Base-by-base conservation (phyloP, 2,113 vertebrate genomes). In the Odobenus rosmarus region DNA sequence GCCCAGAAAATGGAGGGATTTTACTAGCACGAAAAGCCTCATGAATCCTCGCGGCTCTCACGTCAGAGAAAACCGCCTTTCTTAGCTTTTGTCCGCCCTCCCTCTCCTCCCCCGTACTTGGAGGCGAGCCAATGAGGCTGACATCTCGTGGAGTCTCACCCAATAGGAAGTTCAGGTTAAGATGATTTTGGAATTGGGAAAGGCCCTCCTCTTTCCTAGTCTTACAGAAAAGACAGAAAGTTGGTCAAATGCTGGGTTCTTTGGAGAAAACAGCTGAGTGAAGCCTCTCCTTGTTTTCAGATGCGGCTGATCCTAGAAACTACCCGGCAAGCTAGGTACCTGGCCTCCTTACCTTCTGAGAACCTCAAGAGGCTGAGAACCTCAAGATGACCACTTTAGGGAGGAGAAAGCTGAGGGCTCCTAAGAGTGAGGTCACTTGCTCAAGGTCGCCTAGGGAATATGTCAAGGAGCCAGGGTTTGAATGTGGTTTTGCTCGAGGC, bases 11-110 rank as follows among this genome's bases (percentile, higher is more conserved):
- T 0, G 15, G 5, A 90, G 26, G 26, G 42, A 72, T 55, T 91
- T 77, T 83, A 69, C 77, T 12, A n/a, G 91, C 67, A 87, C 67
- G 42, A 33, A 93, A 91, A 82, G 91, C 76, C 81, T 90, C 57
- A 6, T 9, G 88, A 82, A 74, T 69, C 57, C 5, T 53, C n/a
- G 31, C 0, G 4, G 36, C 39, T 62, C 26, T 82, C 16, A 18
- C 0, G 2, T 39, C 61, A 15, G 24, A 24, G 42, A 61, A 71
- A 91, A 76, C 74, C 57, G 77, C 59, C 19, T 82, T 42, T 67
- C 18, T 82, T 36, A 76, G 28, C 18, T 53, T 62, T 19, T 23
- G 18, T 59, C 15, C 0, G 5, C 10, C 7, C 28, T 36, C 28
- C 13, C 7, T 39, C 0, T 13, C 42, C 23, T 10, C 21, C 26